These are phyloP conservation scores for Gerris buenoi DNA, from an alignment of 1,140 invertebrate genomes.

Conservation along the genomic window DNA sequence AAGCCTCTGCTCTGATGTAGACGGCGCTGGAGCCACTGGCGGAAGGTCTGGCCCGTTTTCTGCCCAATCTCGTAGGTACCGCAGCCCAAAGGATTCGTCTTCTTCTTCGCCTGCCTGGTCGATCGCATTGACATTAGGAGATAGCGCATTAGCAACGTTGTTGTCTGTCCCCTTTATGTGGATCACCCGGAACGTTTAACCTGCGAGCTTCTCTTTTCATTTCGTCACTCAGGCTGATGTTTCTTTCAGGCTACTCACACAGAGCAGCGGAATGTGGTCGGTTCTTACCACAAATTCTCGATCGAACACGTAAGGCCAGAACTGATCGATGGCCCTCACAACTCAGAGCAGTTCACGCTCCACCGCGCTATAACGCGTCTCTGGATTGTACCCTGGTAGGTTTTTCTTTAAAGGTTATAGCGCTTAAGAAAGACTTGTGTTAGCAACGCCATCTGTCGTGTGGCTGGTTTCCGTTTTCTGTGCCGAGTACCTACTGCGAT, in stretches of 20 bases:
- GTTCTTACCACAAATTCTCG: constrained; percentile 34
- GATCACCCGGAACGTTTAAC: constrained; percentile 18
- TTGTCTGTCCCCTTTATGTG: constrained; percentile 20
- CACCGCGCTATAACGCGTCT: constrained; percentile 30
- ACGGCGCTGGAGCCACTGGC: background rate
- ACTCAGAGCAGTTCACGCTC: constrained; percentile 30
- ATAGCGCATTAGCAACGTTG: constrained; percentile 14
- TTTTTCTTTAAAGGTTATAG: no score
- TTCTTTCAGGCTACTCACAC: constrained; percentile 16
- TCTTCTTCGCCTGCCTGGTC: background rate
- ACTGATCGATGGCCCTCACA: constrained; percentile 31
- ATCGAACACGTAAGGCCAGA: constrained; percentile 33
- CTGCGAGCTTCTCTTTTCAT: constrained; percentile 10
- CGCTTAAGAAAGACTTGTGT: no score
- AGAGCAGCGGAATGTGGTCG: constrained; percentile 35
- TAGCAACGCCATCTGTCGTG: no score
- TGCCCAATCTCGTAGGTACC: no score
- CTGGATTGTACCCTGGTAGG: no score
- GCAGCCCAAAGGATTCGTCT: background rate
- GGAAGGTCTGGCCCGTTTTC: no score
- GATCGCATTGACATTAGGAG: background rate
- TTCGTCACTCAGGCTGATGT: background rate
- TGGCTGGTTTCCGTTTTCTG: no score
- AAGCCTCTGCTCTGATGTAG: background rate
- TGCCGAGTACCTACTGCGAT: no score